Evolutionary conservation across 2,797 vertebrate genomes (phyloP), one percentile per base, ranked within the genome.

Genomic region (Parauchenoglanis ngamensis): DNA sequence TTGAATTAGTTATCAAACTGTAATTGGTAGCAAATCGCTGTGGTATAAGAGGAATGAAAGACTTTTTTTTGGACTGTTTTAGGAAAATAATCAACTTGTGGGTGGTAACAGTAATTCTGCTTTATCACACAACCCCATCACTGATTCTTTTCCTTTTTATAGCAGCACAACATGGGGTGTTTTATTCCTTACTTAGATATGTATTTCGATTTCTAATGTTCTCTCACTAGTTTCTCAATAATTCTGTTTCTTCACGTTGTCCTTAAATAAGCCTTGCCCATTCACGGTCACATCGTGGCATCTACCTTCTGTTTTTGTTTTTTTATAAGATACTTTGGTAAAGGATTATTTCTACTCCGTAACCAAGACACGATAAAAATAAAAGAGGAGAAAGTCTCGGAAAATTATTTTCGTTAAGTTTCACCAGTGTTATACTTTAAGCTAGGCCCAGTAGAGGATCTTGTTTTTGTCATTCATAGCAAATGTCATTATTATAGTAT

Each of bases 401-500:
- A 28, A 76, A n/a, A 31, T 7, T 1, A 28, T 54, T 11, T 75
- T 80, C 46, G 31, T 44, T 28, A 81, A 44, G 78, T 68, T 68
- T 21, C 61, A 28, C 23, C 31, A 67, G 12, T 15, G 57, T n/a
- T 25, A 17, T 49, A 21, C 19, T 72, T 56, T 54, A 7, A 65
- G 11, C 31, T 56, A 3, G 52, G 56, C 82, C 7, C 83, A n/a
- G 23, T 11, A n/a, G 31, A 72, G 4, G 68, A 85, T 59, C 68
- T 85, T 67, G 80, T 83, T 67, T 40, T 56, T 10, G 54, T 72
- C 52, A 86, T 87, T 72, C 59, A 73, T 86, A 82, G 85, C 72
- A 57, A 88, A 72, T 83, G 85, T 88, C 52, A 21, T 57, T 76
- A 56, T 88, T 86, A 92, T 91, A 85, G 88, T 90, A 93, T 91